phyloP scores from a whole-genome alignment of 2,888 invertebrate species.

The Ypsolopha sequella region DNA sequence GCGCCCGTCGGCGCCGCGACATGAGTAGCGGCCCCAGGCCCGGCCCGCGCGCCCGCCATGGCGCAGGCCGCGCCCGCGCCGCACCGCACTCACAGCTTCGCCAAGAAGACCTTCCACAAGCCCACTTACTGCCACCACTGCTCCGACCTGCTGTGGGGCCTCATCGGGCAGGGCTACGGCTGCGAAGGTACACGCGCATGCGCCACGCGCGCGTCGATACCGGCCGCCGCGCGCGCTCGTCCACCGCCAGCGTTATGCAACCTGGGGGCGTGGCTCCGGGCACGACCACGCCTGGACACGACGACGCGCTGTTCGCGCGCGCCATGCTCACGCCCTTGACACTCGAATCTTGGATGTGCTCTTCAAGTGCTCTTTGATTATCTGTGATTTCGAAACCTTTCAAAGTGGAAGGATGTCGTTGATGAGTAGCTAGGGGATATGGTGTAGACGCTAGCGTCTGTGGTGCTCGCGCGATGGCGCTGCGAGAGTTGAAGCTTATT shows the following conservation, averaged over 20 bases:
- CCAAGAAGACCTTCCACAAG: conserved; percentile 99
- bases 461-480: too few species aligned
- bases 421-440: too few species aligned
- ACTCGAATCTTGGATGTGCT: conserved; percentile 3
- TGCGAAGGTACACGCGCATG: conserved; percentile 93
- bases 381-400: too few species aligned
- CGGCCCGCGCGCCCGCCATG: conserved; percentile 69
- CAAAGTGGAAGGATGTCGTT: too few species aligned
- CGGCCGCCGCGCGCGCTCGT: background rate
- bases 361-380: too few species aligned
- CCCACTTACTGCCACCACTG: conserved; percentile 99
- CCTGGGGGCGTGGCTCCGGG: conserved; percentile 3
- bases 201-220: conserved; percentile 25
- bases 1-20: conserved; percentile 71
- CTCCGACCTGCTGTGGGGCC: conserved; percentile 99
- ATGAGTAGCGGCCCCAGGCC: conserved; percentile 66
- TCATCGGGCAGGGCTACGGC: conserved; percentile 99
- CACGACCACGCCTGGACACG: conserved; percentile 3
- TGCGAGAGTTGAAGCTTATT: conserved; percentile 29
- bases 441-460: too few species aligned
- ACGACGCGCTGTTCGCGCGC: conserved; percentile 30
- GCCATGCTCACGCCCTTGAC: conserved; percentile 58
- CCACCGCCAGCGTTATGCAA: conserved; percentile 6
- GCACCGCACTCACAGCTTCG: conserved; percentile 92
- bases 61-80: conserved; percentile 73